Conservation (phyloP, 2,113 vertebrate genomes). For the Tenebrosternarchus preto region DNA sequence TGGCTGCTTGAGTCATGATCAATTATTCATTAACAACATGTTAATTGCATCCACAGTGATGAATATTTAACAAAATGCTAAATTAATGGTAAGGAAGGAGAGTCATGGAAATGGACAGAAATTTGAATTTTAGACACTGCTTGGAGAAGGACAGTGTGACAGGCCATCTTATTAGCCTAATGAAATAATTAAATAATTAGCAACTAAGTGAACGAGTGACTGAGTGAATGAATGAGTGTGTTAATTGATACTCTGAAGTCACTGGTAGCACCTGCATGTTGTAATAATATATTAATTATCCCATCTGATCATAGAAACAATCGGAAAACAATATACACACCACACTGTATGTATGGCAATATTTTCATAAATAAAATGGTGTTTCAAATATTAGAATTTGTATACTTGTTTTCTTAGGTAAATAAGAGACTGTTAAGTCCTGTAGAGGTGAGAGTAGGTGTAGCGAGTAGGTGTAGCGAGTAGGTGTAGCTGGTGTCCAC, state of each 20-base stretch:
- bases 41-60: constrained; percentile 82
- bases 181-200: constrained; percentile 25
- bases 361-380: too few relatives aligned
- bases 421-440: too few relatives aligned
- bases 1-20: constrained; percentile 82
- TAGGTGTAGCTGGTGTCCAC: neutral
- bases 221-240: constrained; percentile 8
- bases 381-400: too few relatives aligned
- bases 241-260: neutral
- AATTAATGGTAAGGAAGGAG: constrained; percentile 65
- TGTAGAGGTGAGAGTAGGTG: too few relatives aligned
- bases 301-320: too few relatives aligned
- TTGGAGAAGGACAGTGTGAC: neutral
- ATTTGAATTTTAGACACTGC: constrained; percentile 24
- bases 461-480: neutral
- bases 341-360: too few relatives aligned
- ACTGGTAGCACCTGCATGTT: too few relatives aligned
- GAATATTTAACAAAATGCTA: constrained; percentile 86
- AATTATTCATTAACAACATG: constrained; percentile 91
- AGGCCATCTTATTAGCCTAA: constrained; percentile 18
- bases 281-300: too few relatives aligned
- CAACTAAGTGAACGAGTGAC: constrained; percentile 7
- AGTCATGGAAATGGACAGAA: constrained; percentile 6
- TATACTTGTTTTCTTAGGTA: too few relatives aligned
- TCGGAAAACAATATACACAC: too few relatives aligned